Conservation (phyloP, 2,113 vertebrate species). For the Carassius auratus region DNA sequence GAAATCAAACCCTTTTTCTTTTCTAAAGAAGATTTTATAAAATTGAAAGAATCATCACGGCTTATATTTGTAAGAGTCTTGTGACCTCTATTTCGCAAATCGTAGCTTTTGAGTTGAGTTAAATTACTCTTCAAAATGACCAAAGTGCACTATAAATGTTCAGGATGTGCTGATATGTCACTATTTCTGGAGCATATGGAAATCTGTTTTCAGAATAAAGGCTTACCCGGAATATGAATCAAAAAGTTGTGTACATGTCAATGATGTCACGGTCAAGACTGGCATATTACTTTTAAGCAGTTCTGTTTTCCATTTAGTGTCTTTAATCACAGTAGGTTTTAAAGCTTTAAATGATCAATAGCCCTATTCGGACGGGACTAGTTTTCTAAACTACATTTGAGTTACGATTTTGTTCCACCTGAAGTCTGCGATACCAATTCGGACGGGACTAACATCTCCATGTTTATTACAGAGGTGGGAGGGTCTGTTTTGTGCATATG, state of each 20-base stretch:
- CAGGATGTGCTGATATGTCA: not conserved
- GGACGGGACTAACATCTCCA: too few relatives aligned
- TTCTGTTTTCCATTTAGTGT: not conserved
- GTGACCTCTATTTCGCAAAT: not conserved
- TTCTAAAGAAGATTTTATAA: not conserved
- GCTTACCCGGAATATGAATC: not conserved
- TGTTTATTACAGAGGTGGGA: too few relatives aligned
- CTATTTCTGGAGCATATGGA: not conserved
- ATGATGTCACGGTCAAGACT: not conserved
- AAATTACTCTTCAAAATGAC: not conserved
- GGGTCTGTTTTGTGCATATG: too few relatives aligned
- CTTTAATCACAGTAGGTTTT: not conserved
- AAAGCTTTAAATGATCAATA: not conserved
- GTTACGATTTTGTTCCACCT: too few relatives aligned
- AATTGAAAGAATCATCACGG: not conserved
- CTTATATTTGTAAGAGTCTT: not conserved
- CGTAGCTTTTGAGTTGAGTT: not conserved
- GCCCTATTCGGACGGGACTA: too few relatives aligned
- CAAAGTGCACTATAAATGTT: not conserved
- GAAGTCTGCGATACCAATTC: too few relatives aligned
- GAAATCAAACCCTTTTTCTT: not conserved
- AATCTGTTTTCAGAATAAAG: not conserved
- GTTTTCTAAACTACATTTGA: too few relatives aligned
- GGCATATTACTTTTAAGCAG: not conserved
- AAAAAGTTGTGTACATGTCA: conserved; percentile 1